A percentile compares a stretch with the other conserved stretches of the same genome.
Conservation (phyloP, 2,113 vertebrate species). For the Sapayoa aenigma region DNA sequence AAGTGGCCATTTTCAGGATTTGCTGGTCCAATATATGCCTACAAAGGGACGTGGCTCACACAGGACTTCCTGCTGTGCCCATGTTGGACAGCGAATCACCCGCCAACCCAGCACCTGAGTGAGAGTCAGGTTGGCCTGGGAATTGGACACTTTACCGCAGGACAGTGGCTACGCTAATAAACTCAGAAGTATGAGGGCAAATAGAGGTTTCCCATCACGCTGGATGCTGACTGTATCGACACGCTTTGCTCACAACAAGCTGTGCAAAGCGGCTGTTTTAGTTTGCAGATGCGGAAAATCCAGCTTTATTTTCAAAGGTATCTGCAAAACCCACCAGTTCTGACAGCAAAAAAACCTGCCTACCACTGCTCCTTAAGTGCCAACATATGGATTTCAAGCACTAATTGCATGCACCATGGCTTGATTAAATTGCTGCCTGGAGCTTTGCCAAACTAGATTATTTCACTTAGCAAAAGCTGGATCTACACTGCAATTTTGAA, state of each 20-base stretch:
- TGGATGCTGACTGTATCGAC: fast-evolving
- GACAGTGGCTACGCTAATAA: not conserved
- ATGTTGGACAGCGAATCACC: not conserved
- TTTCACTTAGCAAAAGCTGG: not conserved
- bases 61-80: not conserved
- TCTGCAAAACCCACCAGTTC: not conserved
- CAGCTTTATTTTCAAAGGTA: not conserved
- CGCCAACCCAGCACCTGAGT: not conserved
- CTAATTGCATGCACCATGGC: slow-evolving; percentile 6
- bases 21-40: not conserved
- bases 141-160: not conserved
- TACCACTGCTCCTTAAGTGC: not conserved
- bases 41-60: fast-evolving
- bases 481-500: not conserved
- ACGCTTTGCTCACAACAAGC: not conserved
- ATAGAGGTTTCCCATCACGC: not conserved
- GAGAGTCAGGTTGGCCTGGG: not conserved
- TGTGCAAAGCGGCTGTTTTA: not conserved
- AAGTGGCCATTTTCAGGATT: not conserved
- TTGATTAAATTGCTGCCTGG: slow-evolving; percentile 45
- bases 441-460: slow-evolving; percentile 42
- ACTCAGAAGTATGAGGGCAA: not conserved
- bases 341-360: not conserved
- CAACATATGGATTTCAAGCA: slow-evolving; percentile 45
- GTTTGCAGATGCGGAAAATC: not conserved